Base-by-base conservation (phyloP, 2,113 vertebrate species). In the Beaufortia kweichowensis region DNA sequence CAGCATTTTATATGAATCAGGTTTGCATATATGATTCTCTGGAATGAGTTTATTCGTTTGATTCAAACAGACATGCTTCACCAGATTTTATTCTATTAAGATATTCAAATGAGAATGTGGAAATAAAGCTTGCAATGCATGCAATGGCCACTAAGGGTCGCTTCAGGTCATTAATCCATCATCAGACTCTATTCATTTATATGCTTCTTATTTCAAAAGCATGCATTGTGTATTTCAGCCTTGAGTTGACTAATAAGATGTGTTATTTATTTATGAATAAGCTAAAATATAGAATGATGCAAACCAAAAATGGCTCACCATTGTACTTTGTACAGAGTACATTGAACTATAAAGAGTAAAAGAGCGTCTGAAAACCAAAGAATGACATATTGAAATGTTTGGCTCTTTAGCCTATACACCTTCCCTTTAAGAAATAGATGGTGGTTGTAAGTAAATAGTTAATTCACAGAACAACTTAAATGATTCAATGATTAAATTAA, bases 131-230 rank as follows among this genome's bases (percentile, higher is more conserved):
- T 26, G 64, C 24, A 61, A 61, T 61, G 19, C 75, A 33, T 5
- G 24, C 26, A 1, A 19, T 31, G 56, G 29, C 33, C 75, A 61
- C 75, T 69, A 69, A 23, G 15, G 1, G 65, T 39, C 26, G 75
- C 75, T 43, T 68, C 23, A 33, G 67, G 29, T 23, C 67, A 33
- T 69, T 21, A 70, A 55, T 35, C 26, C 5, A 10, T 2, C 9
- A 9, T 5, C 9, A 8, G 1, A 12, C 2, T 17, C 7, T 6
- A 10, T n/a, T 1, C 29, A 24, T 19, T 1, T 0, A 17, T 3
- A 17, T 43, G 11, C 12, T 39, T 21, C n/a, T 48, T 28, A 26
- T 23, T 66, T 46, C 21, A 28, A n/a, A 46, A 66, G 21, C 23
- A 28, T 11, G 6, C 26, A 19, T 23, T 39, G 23, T 3, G 14